These are phyloP conservation scores for Tichodroma muraria DNA, from an alignment of 2,113 vertebrate genomes.

Conservation along the genomic window DNA sequence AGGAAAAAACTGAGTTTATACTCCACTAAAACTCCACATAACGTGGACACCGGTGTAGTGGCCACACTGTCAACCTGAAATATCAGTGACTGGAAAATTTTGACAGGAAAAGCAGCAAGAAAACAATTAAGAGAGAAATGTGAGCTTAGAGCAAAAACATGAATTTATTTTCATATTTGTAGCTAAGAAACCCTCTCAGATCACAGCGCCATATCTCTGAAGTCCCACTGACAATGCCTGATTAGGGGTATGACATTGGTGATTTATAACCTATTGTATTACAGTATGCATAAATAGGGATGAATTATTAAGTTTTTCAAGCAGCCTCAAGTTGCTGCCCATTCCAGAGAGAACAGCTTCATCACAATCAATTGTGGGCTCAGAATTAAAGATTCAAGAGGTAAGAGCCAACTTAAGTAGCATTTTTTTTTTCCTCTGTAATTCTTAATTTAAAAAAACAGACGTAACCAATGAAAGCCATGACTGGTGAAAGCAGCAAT, in stretches of 20 bases:
- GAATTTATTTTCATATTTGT: not conserved
- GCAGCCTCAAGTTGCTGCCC: slow-evolving; percentile 38
- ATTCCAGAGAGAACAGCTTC: slow-evolving; percentile 4
- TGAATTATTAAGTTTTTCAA: slow-evolving; percentile 51
- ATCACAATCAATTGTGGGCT: slow-evolving; percentile 26
- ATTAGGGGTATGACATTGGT: slow-evolving; percentile 14
- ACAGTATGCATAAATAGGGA: slow-evolving; percentile 40
- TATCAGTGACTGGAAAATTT: not conserved
- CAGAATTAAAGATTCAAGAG: slow-evolving; percentile 53
- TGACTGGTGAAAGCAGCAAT: not conserved
- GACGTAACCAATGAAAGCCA: not conserved
- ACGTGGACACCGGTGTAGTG: not conserved
- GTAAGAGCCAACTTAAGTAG: slow-evolving; percentile 31
- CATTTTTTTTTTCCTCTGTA: not conserved
- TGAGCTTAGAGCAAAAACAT: not conserved
- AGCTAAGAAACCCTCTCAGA: not conserved
- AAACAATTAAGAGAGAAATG: not conserved
- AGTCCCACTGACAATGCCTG: slow-evolving; percentile 6
- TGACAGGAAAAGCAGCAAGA: not conserved
- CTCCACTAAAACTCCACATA: not conserved
- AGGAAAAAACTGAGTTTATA: not conserved
- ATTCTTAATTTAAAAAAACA: not conserved
- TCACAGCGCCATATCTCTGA: not conserved
- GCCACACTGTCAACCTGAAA: not conserved
- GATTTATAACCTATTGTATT: slow-evolving; percentile 53